Evolutionary conservation across 1,140 invertebrate species (phyloP), one percentile per base, ranked within the genome.

Genomic region (Achroia grisella): DNA sequence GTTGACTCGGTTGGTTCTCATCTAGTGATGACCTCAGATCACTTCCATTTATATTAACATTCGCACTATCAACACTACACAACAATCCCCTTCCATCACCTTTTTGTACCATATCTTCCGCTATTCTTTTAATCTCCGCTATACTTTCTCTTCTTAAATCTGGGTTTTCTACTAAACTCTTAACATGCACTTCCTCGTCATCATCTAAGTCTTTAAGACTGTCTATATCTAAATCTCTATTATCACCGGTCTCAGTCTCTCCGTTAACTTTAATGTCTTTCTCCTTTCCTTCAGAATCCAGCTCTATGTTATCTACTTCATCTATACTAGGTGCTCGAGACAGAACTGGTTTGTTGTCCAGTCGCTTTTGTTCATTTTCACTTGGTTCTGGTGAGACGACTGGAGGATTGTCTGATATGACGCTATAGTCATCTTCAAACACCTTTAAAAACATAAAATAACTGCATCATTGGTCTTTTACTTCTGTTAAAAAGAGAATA

Each of bases 391-490:
- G 84, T 14, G 86, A 86, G 10, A 87, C 74, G 0, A 87, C 55
- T 30, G 86, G 86, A 43, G 86, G 84, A 52, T 88, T 87, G 40
- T 88, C 83, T 33, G 86, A 87, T 70, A 87, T 82, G 10, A 87
- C 87, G 45, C 88, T 88, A 44, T 85, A 87, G 45, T 87, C 86
- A 44, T 89, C 89, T 81, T 89, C 89, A 43, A 89, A 89, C 23
- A 89, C 87, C 88, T 89, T 13, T 29, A 52, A 44, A 44, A 13
- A 15, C 36, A 37, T 39, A 36, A 15, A 10, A 23, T n/a, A n/a
- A n/a, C n/a, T n/a, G n/a, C n/a, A n/a, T n/a, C n/a, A n/a, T n/a
- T n/a, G n/a, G n/a, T n/a, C n/a, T n/a, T n/a, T n/a, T n/a, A n/a
- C n/a, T n/a, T n/a, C n/a, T n/a, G n/a, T n/a, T n/a, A n/a, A n/a